Conservation (phyloP, 2,113 vertebrate genomes). For the Arizona elegans region DNA sequence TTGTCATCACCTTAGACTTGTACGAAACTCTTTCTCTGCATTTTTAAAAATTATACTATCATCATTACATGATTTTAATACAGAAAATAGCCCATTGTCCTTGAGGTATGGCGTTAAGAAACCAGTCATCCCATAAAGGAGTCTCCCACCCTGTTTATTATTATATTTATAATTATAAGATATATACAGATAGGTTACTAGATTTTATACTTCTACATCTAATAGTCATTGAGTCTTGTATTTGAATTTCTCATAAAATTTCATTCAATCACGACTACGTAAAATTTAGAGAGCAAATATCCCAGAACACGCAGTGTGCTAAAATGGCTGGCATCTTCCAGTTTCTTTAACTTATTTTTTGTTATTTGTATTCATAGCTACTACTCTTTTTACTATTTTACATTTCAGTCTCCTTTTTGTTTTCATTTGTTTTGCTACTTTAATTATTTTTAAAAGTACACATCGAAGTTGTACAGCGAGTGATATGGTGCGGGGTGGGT, state of each 20-base stretch:
- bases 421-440: too few species aligned
- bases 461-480: too few species aligned
- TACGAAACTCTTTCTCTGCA: conserved; percentile 39
- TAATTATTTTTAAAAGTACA: too few species aligned
- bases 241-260: conserved; percentile 19
- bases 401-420: too few species aligned
- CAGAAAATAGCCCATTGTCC: conserved; percentile 17
- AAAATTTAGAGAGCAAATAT: conserved; percentile 42
- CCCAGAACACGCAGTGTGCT: background rate
- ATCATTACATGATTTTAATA: conserved; percentile 28
- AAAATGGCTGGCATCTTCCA: background rate
- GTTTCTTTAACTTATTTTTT: background rate
- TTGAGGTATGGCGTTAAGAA: background rate
- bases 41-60: conserved; percentile 22
- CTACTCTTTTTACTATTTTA: background rate
- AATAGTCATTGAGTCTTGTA: background rate
- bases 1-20: conserved; percentile 42
- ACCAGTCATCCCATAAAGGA: conserved; percentile 13
- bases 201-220: background rate
- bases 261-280: rapidly evolving
- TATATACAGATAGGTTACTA: background rate
- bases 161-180: background rate
- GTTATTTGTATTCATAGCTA: background rate
- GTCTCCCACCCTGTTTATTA: background rate
- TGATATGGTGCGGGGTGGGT: too few species aligned